Conservation (phyloP, 2,797 vertebrate species). For the Oceanodroma leucorhoa region DNA sequence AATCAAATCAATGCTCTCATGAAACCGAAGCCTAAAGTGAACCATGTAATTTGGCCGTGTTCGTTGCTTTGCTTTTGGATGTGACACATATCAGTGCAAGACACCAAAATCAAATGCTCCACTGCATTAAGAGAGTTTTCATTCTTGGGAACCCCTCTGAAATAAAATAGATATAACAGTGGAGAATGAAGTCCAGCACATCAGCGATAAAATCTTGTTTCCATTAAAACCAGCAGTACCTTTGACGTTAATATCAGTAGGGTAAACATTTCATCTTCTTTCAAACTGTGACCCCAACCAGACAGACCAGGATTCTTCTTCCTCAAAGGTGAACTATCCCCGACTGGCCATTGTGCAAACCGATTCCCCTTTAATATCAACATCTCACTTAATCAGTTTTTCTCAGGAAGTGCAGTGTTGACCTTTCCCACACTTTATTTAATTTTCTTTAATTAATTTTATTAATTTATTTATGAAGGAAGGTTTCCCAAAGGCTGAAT, state of each 20-base stretch:
- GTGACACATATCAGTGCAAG: background rate
- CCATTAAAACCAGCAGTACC: background rate
- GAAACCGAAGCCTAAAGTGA: fast-evolving
- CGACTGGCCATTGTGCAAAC: background rate
- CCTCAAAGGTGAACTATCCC: background rate
- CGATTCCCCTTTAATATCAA: background rate
- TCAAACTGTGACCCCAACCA: background rate
- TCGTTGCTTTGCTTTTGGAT: background rate
- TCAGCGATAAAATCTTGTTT: background rate
- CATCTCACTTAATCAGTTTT: background rate
- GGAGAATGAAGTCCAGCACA: background rate
- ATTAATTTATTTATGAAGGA: background rate
- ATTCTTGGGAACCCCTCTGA: background rate
- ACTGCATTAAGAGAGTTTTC: background rate
- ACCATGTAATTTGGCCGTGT: background rate
- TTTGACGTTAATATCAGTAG: background rate
- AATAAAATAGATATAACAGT: background rate
- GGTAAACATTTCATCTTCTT: background rate
- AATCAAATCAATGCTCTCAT: background rate
- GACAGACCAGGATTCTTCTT: background rate
- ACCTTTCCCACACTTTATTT: background rate
- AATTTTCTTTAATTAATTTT: background rate
- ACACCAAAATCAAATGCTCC: background rate
- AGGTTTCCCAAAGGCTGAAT: background rate
- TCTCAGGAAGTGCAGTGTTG: background rate